Evolutionary conservation across 2,888 invertebrate species (phyloP), one percentile per base, ranked within the genome.

Genomic region (Lepidochrysops patricia): DNA sequence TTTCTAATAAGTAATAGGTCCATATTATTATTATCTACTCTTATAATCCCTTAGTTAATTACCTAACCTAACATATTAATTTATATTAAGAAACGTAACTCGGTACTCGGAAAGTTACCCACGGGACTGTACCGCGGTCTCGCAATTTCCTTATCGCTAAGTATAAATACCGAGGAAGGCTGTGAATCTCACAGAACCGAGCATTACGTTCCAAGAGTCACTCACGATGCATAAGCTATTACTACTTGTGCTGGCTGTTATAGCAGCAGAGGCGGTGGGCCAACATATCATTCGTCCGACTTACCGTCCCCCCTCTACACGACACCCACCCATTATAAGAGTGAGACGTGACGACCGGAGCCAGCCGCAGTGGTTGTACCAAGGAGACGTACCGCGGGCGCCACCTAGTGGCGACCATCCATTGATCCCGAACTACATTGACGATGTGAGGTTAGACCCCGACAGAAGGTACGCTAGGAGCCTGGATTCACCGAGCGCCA

Each of bases 401-500:
- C 59, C 61, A 13, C 19, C 61, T n/a, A 59, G 37, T 13, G 37
- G 62, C 23, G 58, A 62, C 35, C 60, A 62, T 37, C 58, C 58
- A 23, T 15, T 57, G 1, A 59, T 61, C n/a, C 61, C 59, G 7
- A 27, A 57, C 7, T 60, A 61, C 26, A 65, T 65, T 19, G 65
- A 64, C 34, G 62, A 63, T 15, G 56, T 63, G 0, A 61, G 48
- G 9, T 4, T 64, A 2, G 62, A 65, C 34, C 61, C 63, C 5
- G 35, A 59, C 25, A 59, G 52, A 35, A 32, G 37, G 12, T 60
- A 57, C 29, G 73, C 66, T 29, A 73, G 71, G 58, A 77, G 71
- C 62, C 64, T 70, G 4, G 74, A 73, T 61, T 77, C 70, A 2
- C 72, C 71, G 0, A 74, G 75, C 58, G 72, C 73, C 6, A 74